A percentile compares a stretch with the other conserved stretches of the same genome.
Evolutionary conservation across 1,140 invertebrate genomes (phyloP).

Genomic region (Lepidurus couesii): DNA sequence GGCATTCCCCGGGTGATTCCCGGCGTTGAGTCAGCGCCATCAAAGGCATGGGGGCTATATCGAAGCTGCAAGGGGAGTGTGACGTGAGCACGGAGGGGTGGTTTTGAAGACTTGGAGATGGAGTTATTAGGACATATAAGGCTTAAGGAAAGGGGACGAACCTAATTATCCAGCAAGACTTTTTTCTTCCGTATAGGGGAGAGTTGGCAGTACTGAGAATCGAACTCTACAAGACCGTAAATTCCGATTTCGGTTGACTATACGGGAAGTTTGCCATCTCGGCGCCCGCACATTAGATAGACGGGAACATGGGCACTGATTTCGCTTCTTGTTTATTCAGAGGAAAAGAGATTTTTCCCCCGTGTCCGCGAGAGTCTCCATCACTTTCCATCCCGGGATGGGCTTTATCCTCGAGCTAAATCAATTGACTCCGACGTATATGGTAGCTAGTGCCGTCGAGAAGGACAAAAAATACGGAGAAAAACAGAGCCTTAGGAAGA

Average conservation of each 20-base stretch:
- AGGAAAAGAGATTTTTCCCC: neutral
- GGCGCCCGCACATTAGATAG: neutral
- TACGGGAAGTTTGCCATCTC: slow-evolving; percentile 11
- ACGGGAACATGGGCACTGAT: neutral
- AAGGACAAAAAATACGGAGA: too few species aligned
- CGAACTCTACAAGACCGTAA: neutral
- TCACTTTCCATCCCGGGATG: too few species aligned
- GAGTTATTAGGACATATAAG: slow-evolving; percentile 8
- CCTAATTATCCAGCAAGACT: slow-evolving; percentile 6
- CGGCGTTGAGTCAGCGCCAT: slow-evolving; percentile 10
- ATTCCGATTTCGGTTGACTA: slow-evolving; percentile 7
- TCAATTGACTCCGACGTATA: too few species aligned
- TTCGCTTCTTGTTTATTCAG: slow-evolving; percentile 16
- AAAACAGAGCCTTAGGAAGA: too few species aligned
- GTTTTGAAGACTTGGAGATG: slow-evolving; percentile 3
- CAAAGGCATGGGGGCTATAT: neutral
- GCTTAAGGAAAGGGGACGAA: neutral
- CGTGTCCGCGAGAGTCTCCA: neutral
- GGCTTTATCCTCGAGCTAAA: too few species aligned
- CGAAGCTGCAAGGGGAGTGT: slow-evolving; percentile 13
- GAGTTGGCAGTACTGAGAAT: neutral
- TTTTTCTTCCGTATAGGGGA: neutral
- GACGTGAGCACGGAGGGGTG: slow-evolving; percentile 12
- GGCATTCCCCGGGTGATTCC: slow-evolving; percentile 13
- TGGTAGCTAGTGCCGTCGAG: too few species aligned